Conservation (phyloP, 2,113 vertebrate species). For the Ailurus styani region DNA sequence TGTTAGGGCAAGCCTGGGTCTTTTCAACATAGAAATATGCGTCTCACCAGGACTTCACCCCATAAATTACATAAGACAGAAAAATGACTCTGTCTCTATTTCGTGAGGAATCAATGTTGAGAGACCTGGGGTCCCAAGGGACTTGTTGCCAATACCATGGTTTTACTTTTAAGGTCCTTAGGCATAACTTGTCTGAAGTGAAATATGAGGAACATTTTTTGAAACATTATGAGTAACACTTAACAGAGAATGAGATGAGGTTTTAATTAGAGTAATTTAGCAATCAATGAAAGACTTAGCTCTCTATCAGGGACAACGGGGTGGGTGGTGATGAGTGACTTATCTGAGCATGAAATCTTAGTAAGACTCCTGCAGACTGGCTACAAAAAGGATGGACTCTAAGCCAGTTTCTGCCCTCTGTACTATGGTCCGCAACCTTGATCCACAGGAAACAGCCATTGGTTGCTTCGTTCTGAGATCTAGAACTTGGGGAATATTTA, state of each 20-base stretch:
- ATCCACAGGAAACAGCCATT: neutral
- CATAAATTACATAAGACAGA: neutral
- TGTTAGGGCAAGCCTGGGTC: neutral
- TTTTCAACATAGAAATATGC: neutral
- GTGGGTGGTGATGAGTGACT: neutral
- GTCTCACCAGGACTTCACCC: neutral
- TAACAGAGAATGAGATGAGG: neutral
- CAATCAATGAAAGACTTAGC: neutral
- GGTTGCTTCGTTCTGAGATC: neutral
- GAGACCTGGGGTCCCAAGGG: rapidly evolving
- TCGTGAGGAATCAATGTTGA: neutral
- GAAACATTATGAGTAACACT: neutral
- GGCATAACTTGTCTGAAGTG: neutral
- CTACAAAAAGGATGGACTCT: neutral
- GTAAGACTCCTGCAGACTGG: neutral
- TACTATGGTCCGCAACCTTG: rapidly evolving
- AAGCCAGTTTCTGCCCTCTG: neutral
- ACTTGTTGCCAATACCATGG: neutral
- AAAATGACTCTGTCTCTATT: neutral
- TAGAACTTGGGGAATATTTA: neutral
- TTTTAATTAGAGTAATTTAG: neutral
- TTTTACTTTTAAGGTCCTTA: neutral
- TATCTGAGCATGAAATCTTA: neutral
- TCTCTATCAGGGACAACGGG: neutral
- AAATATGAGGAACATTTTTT: neutral